Base-by-base conservation (phyloP, 2,888 invertebrate genomes). In the Eurytoma californica region DNA sequence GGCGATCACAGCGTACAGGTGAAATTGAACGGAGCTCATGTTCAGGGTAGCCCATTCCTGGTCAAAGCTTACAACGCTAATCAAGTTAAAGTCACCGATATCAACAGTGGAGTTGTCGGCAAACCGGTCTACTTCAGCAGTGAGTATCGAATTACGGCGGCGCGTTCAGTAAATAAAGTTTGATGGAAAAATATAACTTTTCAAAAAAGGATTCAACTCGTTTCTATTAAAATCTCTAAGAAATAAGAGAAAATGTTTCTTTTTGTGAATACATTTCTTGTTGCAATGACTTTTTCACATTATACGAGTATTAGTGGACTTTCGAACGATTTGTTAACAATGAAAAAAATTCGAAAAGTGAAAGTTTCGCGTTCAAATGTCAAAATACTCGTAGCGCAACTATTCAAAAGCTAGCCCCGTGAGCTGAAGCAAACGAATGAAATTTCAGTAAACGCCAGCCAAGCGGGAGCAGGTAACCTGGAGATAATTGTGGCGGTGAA, bases 401-500 rank as follows among this genome's bases (percentile, higher is more conserved):
- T 39, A 39, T 7, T 39, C 39, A 39, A 39, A 7, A 1, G 24
- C 24, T 39, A 7, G 7, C 39, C 3, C 39, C 39, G 39, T 3
- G 7, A 39, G 39, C 39, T 39, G 7, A 39, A 39, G 7, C 39
- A 7, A 7, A 39, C 4, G 4, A 39, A 39, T 39, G 39, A 39
- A 39, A 28, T 97, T 88, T 94, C 95, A 75, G 98, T 98, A 72
- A 98, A 99, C 90, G 98, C 98, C 9, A 97, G 97, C 82, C 95
- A 97, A 90, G 98, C 92, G 86, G 97, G 98, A 82, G 98, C 98
- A 68, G 98, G 98, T 30, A 98, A 98, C 91, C 92, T 98, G 87
- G 98, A 99, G 91, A 98, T 99, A 74, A 98, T 98, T 81, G 98
- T 99, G 0, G 97, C 98, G 0, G 98, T 98, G 2, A 97, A 96